These are phyloP conservation scores for Pediacus dermestoides DNA, from an alignment of 2,888 invertebrate species.

Conservation along the genomic window DNA sequence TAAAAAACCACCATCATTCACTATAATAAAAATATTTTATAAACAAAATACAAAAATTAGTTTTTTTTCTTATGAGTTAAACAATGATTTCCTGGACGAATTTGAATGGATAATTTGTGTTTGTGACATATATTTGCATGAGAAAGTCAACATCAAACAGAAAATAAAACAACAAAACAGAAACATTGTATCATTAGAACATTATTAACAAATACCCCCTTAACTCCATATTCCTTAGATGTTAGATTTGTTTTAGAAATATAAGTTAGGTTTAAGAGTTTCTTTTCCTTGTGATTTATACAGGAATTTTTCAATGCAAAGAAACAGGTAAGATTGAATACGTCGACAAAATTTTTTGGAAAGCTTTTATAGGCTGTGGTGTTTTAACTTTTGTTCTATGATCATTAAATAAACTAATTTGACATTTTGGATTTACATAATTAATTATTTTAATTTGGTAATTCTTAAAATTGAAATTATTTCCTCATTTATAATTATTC, in stretches of 20 bases:
- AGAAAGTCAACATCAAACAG: slow-evolving; percentile 22
- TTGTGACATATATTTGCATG: slow-evolving; percentile 16
- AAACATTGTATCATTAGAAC: no score
- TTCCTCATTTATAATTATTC: no score
- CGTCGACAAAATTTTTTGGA: no score
- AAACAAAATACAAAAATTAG: slow-evolving; percentile 11
- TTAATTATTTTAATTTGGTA: no score
- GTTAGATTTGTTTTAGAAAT: slow-evolving; percentile 10
- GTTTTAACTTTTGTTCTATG: no score
- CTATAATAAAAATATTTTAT: slow-evolving; percentile 12
- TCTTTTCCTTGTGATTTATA: no score
- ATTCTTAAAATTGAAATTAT: no score
- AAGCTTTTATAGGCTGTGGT: no score
- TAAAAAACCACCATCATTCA: slow-evolving; percentile 11
- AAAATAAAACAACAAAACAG: slow-evolving; percentile 24
- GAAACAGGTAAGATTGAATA: no score
- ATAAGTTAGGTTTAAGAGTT: slow-evolving; percentile 16
- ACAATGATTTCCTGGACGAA: slow-evolving; percentile 4
- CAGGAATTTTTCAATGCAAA: no score
- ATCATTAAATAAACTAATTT: no score
- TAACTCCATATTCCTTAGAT: slow-evolving; percentile 12
- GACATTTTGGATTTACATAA: no score
- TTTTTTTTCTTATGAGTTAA: slow-evolving; percentile 6
- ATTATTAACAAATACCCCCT: slow-evolving; percentile 19
- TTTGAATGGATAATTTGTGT: slow-evolving; percentile 13